Conservation (phyloP, 2,113 vertebrate genomes). For the Pterocles orientalis region DNA sequence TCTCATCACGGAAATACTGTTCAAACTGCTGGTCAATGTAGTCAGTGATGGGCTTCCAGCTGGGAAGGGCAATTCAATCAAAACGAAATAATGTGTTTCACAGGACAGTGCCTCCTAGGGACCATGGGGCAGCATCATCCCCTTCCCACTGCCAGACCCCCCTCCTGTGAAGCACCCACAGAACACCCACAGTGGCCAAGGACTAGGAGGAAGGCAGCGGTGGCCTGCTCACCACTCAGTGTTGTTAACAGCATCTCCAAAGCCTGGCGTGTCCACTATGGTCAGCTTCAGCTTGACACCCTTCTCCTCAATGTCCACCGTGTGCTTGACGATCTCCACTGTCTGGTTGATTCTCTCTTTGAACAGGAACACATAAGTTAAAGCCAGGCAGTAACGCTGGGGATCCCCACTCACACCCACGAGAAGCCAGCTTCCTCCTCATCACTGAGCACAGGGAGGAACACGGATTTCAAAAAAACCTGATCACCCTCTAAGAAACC, state of each 20-base stretch:
- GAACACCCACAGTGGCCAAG: neutral
- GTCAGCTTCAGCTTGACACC: conserved; percentile 98
- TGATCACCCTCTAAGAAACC: neutral
- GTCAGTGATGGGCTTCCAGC: conserved; percentile 97
- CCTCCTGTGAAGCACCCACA: neutral
- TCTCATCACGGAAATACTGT: conserved; percentile 98
- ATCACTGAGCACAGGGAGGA: neutral
- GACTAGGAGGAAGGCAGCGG: neutral
- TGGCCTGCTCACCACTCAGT: conserved; percentile 89
- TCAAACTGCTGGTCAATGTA: conserved; percentile 99
- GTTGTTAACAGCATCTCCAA: conserved; percentile 98
- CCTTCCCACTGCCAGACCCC: neutral
- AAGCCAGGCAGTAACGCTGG: neutral
- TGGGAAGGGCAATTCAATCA: conserved; percentile 41
- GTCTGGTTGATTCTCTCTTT: conserved; percentile 96
- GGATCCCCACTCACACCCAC: neutral
- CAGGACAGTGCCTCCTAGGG: neutral
- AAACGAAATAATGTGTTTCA: neutral
- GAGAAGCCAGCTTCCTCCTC: neutral
- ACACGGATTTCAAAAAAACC: neutral
- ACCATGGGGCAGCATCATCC: neutral
- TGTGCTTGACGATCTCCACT: conserved; percentile 97
- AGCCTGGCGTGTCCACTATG: conserved; percentile 97
- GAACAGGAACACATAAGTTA: neutral
- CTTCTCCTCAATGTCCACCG: conserved; percentile 98